A percentile compares a stretch with the other conserved stretches of the same genome.
Conservation (phyloP, 1,140 invertebrate species). For the Acyrthosiphon pisum region DNA sequence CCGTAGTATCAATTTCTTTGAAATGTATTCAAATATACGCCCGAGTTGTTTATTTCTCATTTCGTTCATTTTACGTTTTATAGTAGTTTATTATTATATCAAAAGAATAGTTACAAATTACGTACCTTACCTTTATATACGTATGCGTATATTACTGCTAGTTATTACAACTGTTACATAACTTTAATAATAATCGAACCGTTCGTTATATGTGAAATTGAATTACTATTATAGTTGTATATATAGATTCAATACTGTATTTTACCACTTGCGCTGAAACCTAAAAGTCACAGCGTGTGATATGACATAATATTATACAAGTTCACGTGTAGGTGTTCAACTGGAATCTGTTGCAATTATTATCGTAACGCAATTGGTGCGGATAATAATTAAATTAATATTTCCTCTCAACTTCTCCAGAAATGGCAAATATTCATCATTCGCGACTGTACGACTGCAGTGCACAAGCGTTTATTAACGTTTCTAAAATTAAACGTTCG, state of each 20-base stretch:
- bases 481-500: not conserved
- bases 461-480: not conserved
- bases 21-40: not conserved
- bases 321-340: not conserved
- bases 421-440: not conserved
- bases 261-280: not conserved
- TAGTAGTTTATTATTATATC: too few species aligned
- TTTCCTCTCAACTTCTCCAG: not conserved
- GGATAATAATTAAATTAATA: not conserved
- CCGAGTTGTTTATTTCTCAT: not conserved
- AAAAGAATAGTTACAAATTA: not conserved
- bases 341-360: conserved; percentile 5
- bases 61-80: not conserved
- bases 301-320: not conserved
- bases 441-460: not conserved
- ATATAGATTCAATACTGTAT: not conserved
- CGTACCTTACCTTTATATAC: not conserved
- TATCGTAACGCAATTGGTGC: not conserved
- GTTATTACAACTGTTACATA: not conserved
- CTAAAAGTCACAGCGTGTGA: not conserved
- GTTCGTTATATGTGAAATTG: not conserved
- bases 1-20: not conserved
- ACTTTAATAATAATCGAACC: not conserved
- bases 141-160: not conserved
- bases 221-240: not conserved